Evolutionary conservation across 2,797 vertebrate genomes (phyloP).

Genomic region (Acipenser transmontanus): DNA sequence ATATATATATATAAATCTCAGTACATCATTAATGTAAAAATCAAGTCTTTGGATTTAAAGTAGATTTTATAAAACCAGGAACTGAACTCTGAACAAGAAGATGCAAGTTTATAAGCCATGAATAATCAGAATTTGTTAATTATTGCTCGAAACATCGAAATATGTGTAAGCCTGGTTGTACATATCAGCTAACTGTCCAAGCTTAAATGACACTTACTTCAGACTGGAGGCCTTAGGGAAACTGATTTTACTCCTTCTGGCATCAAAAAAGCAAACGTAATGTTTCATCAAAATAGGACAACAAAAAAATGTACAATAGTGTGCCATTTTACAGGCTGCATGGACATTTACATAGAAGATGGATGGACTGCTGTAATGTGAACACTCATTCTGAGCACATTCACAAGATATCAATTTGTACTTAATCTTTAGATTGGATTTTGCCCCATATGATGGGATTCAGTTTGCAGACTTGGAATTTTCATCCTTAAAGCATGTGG

Average conservation of each 20-base stretch:
- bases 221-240: neutral
- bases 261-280: constrained; percentile 20
- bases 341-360: constrained; percentile 4
- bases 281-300: neutral
- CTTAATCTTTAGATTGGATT: neutral
- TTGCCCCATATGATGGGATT: neutral
- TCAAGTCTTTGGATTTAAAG: constrained; percentile 34
- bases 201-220: constrained; percentile 12
- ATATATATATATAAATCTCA: neutral
- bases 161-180: constrained; percentile 34
- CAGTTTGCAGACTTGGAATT: constrained; percentile 5
- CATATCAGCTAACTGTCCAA: constrained; percentile 21
- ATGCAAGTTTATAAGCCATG: constrained; percentile 41
- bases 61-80: constrained; percentile 20
- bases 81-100: constrained; percentile 18
- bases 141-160: constrained; percentile 33
- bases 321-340: neutral
- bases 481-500: constrained; percentile 3
- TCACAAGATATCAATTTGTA: constrained; percentile 1
- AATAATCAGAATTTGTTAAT: constrained; percentile 29
- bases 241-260: constrained; percentile 7
- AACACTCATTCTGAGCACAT: constrained; percentile 1
- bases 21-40: neutral
- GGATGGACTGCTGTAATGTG: neutral
- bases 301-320: neutral